Base-by-base conservation (phyloP, 1,140 invertebrate species). In the Ruditapes philippinarum region DNA sequence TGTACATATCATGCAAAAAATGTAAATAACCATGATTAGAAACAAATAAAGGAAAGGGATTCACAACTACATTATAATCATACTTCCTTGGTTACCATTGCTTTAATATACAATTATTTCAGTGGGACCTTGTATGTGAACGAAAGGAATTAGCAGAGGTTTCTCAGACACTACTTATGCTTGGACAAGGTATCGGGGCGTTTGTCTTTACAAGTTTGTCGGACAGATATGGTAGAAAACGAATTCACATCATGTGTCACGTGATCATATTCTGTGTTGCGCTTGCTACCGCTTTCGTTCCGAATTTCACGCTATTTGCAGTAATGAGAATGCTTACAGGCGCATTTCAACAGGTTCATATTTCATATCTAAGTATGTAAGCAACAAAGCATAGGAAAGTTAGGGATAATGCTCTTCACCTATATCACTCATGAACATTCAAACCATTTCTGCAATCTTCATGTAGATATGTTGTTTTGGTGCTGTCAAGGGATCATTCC, bases 111-210 rank as follows among this genome's bases (percentile, higher is more conserved):
- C n/a, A 14, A 45, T 7, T 88, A 54, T 91, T 74, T 19, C 87
- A 94, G 93, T 95, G 93, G 91, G 91, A 93, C 45, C 85, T 95
- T 42, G 93, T 95, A 2, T 95, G 94, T 82, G 88, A 90, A 45
- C 62, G 86, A 28, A 80, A 89, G 25, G 87, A 81, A 7, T 33
- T 95, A 65, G 88, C 74, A 0, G 89, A 92, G 51, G 42, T 92
- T 11, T 91, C 93, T 3, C 92, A 94, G 73, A 91, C 92, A 22
- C 49, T 94, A 7, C 68, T 93, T 2, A 80, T 92, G 45, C 38
- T 91, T 0, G 93, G 93, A 0, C 90, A 92, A 60, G 91, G 84
- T 40, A 25, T 91, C 38, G 93, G 93, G 33, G 92, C 92, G 3
- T 88, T 92, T 36, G 31, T 90, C 0, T 82, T 90, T 28, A 88